These are phyloP conservation scores for Gopherus flavomarginatus DNA, from an alignment of 2,113 vertebrate genomes.

Conservation along the genomic window DNA sequence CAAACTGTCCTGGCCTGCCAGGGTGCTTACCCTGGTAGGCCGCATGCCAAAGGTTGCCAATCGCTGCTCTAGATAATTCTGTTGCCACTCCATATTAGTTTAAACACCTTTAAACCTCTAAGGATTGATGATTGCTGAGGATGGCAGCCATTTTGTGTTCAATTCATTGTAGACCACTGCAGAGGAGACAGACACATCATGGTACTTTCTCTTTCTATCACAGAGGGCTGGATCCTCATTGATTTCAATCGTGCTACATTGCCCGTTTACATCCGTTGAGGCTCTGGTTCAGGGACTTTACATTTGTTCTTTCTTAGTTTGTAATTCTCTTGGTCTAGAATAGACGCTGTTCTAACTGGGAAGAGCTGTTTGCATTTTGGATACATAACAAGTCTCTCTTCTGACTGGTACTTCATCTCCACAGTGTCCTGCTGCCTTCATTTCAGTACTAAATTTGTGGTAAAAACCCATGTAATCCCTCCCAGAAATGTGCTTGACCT, in stretches of 20 bases:
- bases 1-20: no score
- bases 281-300: neutral
- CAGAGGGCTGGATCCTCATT: neutral
- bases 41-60: no score
- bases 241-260: neutral
- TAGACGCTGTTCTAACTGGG: neutral
- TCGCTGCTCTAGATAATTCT: no score
- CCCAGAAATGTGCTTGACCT: neutral
- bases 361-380: neutral
- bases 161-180: neutral
- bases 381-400: neutral
- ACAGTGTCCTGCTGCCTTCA: neutral
- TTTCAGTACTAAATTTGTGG: neutral
- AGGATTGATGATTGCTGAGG: neutral
- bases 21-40: no score
- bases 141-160: neutral
- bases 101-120: neutral
- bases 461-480: neutral
- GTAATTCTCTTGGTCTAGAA: neutral
- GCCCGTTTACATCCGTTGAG: neutral
- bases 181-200: neutral
- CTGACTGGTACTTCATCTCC: neutral
- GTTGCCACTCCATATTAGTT: neutral
- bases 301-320: neutral
- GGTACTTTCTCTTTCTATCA: neutral